These are phyloP conservation scores for Gymnothorax reevesii DNA, from an alignment of 2,797 vertebrate species.

Conservation along the genomic window DNA sequence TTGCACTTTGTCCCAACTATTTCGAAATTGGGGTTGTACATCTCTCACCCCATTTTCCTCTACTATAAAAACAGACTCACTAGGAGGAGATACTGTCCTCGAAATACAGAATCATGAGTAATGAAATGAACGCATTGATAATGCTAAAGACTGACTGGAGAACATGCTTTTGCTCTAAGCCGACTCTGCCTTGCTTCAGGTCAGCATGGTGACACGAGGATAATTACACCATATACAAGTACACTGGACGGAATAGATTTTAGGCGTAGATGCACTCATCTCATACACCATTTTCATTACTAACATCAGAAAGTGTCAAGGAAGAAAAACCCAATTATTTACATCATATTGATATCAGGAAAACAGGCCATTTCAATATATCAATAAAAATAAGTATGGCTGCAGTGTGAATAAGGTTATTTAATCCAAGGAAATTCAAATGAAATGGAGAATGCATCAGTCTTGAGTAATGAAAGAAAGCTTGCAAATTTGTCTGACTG, in stretches of 20 bases:
- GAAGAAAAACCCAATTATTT: background rate
- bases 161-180: background rate
- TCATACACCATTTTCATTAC: background rate
- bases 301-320: background rate
- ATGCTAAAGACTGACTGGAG: background rate
- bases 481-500: background rate
- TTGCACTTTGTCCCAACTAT: too few species aligned
- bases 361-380: background rate
- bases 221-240: constrained; percentile 22
- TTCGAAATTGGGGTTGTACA: too few species aligned
- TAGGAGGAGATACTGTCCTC: background rate
- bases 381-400: background rate
- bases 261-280: background rate
- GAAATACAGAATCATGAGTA: background rate
- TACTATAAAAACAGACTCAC: constrained; percentile 5
- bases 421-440: background rate
- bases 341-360: background rate
- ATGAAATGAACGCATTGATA: background rate
- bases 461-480: background rate
- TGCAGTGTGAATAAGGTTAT: background rate
- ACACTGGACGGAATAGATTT: background rate
- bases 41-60: background rate
- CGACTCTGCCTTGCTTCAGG: background rate
- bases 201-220: background rate
- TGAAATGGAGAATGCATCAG: background rate